Base-by-base conservation (phyloP, 1,140 invertebrate genomes). In the Heliconius himera region DNA sequence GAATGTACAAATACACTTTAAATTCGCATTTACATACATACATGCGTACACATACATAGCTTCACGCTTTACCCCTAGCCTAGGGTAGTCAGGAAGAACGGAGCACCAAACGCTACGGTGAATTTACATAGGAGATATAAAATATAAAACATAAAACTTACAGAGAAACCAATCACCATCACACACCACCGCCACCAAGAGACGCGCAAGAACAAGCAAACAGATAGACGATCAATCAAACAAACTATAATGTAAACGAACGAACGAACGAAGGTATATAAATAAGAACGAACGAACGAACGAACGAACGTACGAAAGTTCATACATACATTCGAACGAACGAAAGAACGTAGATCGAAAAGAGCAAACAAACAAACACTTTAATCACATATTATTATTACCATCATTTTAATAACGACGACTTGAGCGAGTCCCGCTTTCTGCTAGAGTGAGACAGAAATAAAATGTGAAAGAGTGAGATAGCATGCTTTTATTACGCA, bases 341-440 rank as follows among this genome's bases (percentile, higher is more conserved):
- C 22, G 56, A 26, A 60, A 11, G 56, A 60, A 60, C 22, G 54
- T n/a, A 22, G n/a, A 56, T 1, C 1, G 20, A 56, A 56, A 56
- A 22, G 22, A 60, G n/a, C 9, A 26, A 82, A 88, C 66, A 85
- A 82, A 86, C 74, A 76, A 33, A 79, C 56, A 87, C 80, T 76
- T 36, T 79, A 78, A 76, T 81, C 66, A 84, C 26, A 87, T 88
- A 85, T 88, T 81, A 79, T 72, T 72, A 78, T 74, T 70, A 83
- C 82, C 89, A 89, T 66, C 88, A 87, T 81, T 89, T 91, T 82
- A 93, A 85, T 11, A 90, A 84, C 29, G 88, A 77, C 8, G 89
- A 85, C 74, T 85, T 89, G 85, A 89, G 84, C 77, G 89, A 85
- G 76, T 88, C 87, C 29, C 87, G 79, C 78, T 87, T 89, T 80